Evolutionary conservation across 2,888 invertebrate species (phyloP).

Genomic region (Nomada flava): DNA sequence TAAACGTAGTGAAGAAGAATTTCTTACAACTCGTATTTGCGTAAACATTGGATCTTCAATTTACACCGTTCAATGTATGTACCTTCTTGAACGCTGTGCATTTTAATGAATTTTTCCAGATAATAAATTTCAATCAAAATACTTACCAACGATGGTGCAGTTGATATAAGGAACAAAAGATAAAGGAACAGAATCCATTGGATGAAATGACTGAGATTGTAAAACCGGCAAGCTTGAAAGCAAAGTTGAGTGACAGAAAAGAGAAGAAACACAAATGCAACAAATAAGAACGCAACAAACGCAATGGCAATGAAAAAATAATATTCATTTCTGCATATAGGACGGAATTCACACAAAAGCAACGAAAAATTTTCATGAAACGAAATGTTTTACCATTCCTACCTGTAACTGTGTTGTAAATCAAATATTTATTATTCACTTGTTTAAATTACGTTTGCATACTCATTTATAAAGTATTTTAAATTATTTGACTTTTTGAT

Average conservation of each 20-base stretch:
- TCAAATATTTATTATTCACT: background rate
- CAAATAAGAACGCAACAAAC: constrained; percentile 8
- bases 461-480: background rate
- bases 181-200: constrained; percentile 4
- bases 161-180: constrained; percentile 9
- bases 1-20: background rate
- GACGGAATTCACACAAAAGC: background rate
- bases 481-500: background rate
- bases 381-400: constrained; percentile 14
- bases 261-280: constrained; percentile 19
- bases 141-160: constrained; percentile 30
- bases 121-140: constrained; percentile 15
- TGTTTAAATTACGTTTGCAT: background rate
- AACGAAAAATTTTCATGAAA: constrained; percentile 1
- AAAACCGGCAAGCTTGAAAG: constrained; percentile 17
- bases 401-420: constrained; percentile 34
- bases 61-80: background rate
- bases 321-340: background rate
- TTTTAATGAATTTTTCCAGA: background rate
- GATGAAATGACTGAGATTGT: background rate
- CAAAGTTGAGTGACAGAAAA: constrained; percentile 5
- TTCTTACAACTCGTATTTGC: background rate
- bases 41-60: background rate
- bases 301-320: background rate
- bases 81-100: background rate